A percentile compares a stretch with the other conserved stretches of the same genome.
Evolutionary conservation across 1,140 invertebrate genomes (phyloP).

Genomic region (Manduca sexta): DNA sequence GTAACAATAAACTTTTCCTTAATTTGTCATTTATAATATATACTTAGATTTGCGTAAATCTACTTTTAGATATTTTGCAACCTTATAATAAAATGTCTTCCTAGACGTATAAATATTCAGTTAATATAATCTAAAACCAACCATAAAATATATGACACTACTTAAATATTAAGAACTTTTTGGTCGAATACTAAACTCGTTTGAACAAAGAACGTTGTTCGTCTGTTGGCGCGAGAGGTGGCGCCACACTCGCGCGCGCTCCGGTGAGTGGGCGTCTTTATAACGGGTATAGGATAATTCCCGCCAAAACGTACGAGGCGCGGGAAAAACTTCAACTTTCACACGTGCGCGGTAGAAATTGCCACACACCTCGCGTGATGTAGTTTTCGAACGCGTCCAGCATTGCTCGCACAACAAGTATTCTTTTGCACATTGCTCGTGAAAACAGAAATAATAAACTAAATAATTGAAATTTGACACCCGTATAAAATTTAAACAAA

Average conservation of each 20-base stretch:
- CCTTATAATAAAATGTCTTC: too few species aligned
- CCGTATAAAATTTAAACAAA: too few species aligned
- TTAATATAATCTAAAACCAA: too few species aligned
- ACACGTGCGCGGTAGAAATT: conserved; percentile 9
- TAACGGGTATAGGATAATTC: conserved; percentile 17
- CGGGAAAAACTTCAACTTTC: conserved; percentile 27
- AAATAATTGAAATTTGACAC: too few species aligned
- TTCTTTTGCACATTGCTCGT: conserved; percentile 19
- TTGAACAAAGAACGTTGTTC: conserved; percentile 30
- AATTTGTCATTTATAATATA: too few species aligned
- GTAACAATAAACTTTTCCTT: too few species aligned
- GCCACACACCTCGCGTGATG: conserved; percentile 9
- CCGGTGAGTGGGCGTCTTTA: conserved; percentile 11
- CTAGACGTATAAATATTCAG: too few species aligned
- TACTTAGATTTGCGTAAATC: too few species aligned
- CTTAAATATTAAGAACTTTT: too few species aligned
- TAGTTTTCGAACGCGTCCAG: conserved; percentile 19
- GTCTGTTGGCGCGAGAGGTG: conserved; percentile 28
- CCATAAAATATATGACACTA: too few species aligned
- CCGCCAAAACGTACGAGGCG: conserved; percentile 30
- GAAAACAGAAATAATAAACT: too few species aligned
- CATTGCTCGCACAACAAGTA: conserved; percentile 4
- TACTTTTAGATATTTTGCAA: too few species aligned
- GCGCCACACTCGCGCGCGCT: conserved; percentile 23
- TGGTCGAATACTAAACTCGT: neutral